Percentiles rank a stretch among this genome's conserved stretches.
Evolutionary conservation across 2,888 invertebrate species (phyloP).

Genomic region (Agrotis exclamationis): DNA sequence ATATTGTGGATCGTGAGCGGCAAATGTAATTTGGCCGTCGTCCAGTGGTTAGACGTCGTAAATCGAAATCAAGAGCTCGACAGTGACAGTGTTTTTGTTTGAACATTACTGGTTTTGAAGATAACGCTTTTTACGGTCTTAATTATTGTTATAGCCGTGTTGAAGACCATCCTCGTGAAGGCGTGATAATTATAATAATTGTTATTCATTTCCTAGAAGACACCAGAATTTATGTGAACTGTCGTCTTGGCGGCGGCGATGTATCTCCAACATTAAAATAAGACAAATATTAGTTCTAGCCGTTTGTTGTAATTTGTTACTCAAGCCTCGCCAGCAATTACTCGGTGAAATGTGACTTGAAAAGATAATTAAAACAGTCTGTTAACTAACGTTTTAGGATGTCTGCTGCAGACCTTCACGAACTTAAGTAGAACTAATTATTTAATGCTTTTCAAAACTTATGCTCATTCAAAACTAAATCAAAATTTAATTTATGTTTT

Average conservation of each 20-base stretch:
- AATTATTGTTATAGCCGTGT: conserved; percentile 85
- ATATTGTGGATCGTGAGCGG: conserved; percentile 36
- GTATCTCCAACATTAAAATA: conserved; percentile 64
- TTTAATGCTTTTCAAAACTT: conserved; percentile 64
- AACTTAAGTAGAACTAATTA: conserved; percentile 68
- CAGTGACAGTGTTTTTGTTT: conserved; percentile 84
- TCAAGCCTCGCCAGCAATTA: conserved; percentile 57
- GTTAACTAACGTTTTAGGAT: conserved; percentile 63
- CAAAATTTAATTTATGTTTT: conserved; percentile 34
- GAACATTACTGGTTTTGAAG: conserved; percentile 86
- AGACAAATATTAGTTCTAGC: conserved; percentile 55
- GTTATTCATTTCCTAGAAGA: conserved; percentile 81
- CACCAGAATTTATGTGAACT: conserved; percentile 69
- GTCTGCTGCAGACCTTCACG: conserved; percentile 60
- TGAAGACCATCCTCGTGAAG: conserved; percentile 78
- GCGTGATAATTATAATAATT: conserved; percentile 88
- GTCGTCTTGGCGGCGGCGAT: conserved; percentile 52
- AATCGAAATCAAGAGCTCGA: conserved; percentile 83
- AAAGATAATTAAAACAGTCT: conserved; percentile 68
- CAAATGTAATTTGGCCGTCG: conserved; percentile 63
- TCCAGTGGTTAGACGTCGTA: conserved; percentile 74
- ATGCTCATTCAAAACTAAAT: conserved; percentile 56
- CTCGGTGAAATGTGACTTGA: conserved; percentile 61
- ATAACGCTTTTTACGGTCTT: conserved; percentile 86
- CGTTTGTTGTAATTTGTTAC: conserved; percentile 55